Evolutionary conservation across 2,888 invertebrate genomes (phyloP).

Genomic region (Trissonchulus sp.): DNA sequence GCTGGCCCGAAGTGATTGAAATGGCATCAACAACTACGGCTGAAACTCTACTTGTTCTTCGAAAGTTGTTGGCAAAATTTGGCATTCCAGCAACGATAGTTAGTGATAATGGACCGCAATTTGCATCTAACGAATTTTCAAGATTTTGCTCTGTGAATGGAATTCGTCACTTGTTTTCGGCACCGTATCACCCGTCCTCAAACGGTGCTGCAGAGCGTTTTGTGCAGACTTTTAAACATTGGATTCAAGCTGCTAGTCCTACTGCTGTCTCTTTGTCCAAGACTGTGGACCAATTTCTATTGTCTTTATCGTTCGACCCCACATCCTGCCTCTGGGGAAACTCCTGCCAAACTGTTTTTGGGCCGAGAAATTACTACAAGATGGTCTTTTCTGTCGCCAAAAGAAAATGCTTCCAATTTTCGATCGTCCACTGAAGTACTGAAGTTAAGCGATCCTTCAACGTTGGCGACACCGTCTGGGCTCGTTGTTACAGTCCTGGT

Average conservation of each 20-base stretch:
- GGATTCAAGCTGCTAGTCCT: neutral
- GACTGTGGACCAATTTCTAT: neutral
- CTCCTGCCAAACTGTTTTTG: neutral
- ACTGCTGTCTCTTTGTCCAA: neutral
- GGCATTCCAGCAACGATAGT: neutral
- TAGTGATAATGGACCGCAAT: constrained; percentile 10
- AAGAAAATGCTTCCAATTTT: too few relatives aligned
- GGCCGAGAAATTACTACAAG: neutral
- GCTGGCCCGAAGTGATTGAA: neutral
- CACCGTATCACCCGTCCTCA: neutral
- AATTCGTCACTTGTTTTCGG: neutral
- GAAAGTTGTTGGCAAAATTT: neutral
- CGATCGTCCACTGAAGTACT: too few relatives aligned
- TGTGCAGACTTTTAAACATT: constrained; percentile 15
- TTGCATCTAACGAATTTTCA: too few relatives aligned
- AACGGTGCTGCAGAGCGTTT: constrained; percentile 10
- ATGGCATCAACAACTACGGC: neutral
- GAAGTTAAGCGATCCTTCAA: too few relatives aligned
- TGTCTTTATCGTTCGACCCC: neutral
- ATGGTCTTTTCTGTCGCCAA: neutral
- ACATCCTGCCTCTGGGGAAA: neutral
- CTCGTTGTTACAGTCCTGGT: too few relatives aligned
- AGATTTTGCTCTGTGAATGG: neutral
- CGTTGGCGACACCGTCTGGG: too few relatives aligned
- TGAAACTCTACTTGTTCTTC: neutral